A percentile compares a stretch with the other conserved stretches of the same genome.
phyloP scores from a whole-genome alignment of 1,140 invertebrate genomes.

The Drosophila pachea region DNA sequence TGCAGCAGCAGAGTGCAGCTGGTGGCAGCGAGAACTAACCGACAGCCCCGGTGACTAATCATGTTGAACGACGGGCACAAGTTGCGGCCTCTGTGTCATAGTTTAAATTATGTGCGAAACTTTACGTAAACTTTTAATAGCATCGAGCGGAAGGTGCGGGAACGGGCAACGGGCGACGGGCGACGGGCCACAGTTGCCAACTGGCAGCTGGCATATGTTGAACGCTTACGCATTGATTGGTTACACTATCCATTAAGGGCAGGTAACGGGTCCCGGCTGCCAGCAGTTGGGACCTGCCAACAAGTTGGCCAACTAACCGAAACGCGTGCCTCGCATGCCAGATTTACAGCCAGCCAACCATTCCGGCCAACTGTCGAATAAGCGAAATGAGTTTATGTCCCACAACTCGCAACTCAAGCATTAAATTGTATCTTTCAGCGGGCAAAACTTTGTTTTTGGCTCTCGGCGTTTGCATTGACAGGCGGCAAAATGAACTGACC shows the following conservation, averaged over 20 bases:
- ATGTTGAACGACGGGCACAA: constrained; percentile 40
- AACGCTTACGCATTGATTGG: constrained; percentile 63
- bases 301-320: constrained; percentile 29
- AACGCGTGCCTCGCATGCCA: constrained; percentile 59
- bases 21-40: constrained; percentile 22
- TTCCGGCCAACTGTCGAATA: constrained; percentile 6
- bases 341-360: constrained; percentile 27
- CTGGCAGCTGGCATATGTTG: constrained; percentile 55
- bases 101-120: constrained; percentile 75
- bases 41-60: constrained; percentile 55
- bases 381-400: constrained; percentile 52
- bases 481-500: constrained; percentile 37
- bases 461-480: constrained; percentile 37
- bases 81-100: constrained; percentile 63
- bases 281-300: constrained; percentile 36
- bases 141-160: constrained; percentile 30
- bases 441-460: constrained; percentile 42
- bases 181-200: constrained; percentile 18
- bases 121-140: constrained; percentile 72
- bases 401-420: constrained; percentile 57
- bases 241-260: constrained; percentile 45
- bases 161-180: constrained; percentile 33
- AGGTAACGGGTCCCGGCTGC: constrained; percentile 9
- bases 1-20: constrained; percentile 8
- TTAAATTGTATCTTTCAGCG: constrained; percentile 71